A percentile compares a stretch with the other conserved stretches of the same genome.
Evolutionary conservation across 2,797 vertebrate species (phyloP).

Genomic region (Falco naumanni): DNA sequence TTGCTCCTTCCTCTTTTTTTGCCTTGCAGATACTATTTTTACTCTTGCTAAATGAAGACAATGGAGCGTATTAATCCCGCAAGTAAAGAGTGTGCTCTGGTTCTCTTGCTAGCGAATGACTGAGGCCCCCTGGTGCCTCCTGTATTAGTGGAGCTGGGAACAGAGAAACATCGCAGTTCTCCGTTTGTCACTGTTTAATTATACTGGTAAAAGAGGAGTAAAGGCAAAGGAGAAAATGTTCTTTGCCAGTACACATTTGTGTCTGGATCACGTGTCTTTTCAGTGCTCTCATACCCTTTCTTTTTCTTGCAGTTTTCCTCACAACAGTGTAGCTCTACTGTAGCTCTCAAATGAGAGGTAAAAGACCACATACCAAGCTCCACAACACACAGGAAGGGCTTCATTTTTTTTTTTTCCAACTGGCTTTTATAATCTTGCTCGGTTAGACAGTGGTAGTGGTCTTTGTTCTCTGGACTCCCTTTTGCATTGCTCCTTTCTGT

Average conservation of each 20-base stretch:
- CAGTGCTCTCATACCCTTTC: neutral
- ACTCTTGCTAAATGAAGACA: neutral
- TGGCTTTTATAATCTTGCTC: neutral
- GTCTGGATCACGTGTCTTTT: neutral
- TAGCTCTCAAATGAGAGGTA: neutral
- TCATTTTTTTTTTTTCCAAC: neutral
- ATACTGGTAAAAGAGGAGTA: accelerated
- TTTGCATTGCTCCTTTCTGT: neutral
- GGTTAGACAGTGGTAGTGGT: neutral
- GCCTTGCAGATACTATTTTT: neutral
- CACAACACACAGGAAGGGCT: neutral
- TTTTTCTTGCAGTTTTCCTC: neutral
- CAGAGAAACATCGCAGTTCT: neutral
- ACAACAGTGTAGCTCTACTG: neutral
- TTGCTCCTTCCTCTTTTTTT: neutral
- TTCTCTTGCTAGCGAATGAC: neutral
- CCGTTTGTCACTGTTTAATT: neutral
- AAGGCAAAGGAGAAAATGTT: neutral
- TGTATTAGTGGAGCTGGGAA: neutral
- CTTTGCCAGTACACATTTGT: neutral
- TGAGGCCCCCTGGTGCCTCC: conserved; percentile 37
- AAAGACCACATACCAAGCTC: neutral
- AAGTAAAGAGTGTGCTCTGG: neutral
- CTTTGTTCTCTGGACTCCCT: neutral
- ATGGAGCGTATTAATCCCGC: neutral